Conservation (phyloP, 2,888 invertebrate species). For the Cyaniris semiargus region DNA sequence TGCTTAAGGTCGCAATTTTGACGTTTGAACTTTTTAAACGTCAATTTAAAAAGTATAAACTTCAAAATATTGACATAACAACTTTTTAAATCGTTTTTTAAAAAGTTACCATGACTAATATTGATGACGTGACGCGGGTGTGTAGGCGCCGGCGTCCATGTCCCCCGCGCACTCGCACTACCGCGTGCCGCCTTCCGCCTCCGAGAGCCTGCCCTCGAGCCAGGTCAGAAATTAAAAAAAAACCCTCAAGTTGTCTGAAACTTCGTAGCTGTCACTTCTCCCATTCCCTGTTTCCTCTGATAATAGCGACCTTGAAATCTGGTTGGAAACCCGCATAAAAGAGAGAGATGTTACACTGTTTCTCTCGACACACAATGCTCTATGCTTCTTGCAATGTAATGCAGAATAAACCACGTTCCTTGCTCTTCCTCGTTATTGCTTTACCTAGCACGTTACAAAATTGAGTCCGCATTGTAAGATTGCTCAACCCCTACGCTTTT, state of each 20-base stretch:
- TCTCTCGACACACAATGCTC: too few relatives aligned
- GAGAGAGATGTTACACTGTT: too few relatives aligned
- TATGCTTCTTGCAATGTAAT: background rate
- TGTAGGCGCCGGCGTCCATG: conserved; percentile 94
- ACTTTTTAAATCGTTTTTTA: background rate
- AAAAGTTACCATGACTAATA: background rate
- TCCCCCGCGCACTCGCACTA: conserved; percentile 92
- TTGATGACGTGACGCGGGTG: conserved; percentile 30
- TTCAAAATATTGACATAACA: background rate
- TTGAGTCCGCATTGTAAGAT: background rate
- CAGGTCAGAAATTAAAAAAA: conserved; percentile 80
- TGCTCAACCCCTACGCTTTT: background rate
- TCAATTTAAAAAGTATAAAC: too few relatives aligned
- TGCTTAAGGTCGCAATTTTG: too few relatives aligned
- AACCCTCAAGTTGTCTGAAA: background rate
- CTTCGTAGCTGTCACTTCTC: background rate
- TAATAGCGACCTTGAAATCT: too few relatives aligned
- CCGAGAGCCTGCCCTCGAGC: conserved; percentile 89
- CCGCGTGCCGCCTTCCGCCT: conserved; percentile 82
- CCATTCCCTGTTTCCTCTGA: background rate
- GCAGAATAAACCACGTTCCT: background rate
- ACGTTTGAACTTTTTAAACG: too few relatives aligned
- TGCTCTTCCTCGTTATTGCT: background rate
- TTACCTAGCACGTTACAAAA: background rate
- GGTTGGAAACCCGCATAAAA: too few relatives aligned